phyloP scores from a whole-genome alignment of 37 sponge, comb jelly and placozoan genomes.

The Halichondria panicea region DNA sequence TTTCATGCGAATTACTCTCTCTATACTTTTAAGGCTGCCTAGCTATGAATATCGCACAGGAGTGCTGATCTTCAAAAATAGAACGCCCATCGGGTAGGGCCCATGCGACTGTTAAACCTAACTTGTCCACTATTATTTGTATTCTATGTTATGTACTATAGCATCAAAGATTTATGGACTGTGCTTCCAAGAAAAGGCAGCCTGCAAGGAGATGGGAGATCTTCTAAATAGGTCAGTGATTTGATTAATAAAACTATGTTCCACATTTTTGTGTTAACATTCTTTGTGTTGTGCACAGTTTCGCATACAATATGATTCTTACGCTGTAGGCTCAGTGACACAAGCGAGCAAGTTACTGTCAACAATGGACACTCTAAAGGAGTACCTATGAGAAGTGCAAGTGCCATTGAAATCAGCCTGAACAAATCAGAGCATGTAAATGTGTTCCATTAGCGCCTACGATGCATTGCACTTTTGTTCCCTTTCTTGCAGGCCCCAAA shows the following conservation, averaged over 20 bases:
- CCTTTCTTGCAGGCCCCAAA: not conserved
- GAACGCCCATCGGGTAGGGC: no score
- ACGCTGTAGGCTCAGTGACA: not conserved
- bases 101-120: not conserved
- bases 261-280: no score
- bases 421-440: no score
- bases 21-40: not conserved
- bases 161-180: conserved; percentile 48
- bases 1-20: not conserved
- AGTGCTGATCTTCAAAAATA: no score
- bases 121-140: not conserved
- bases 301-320: not conserved
- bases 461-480: conserved; percentile 3
- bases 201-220: conserved; percentile 20
- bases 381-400: no score
- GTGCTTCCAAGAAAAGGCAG: conserved; percentile 26
- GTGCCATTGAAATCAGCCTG: no score
- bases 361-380: no score
- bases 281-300: not conserved
- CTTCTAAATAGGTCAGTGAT: conserved; percentile 35
- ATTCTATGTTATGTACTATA: not conserved
- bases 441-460: no score
- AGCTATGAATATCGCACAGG: not conserved
- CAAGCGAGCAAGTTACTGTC: no score
- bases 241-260: no score